Evolutionary conservation across 2,888 invertebrate genomes (phyloP).

Genomic region (Caenorhabditis sp.): DNA sequence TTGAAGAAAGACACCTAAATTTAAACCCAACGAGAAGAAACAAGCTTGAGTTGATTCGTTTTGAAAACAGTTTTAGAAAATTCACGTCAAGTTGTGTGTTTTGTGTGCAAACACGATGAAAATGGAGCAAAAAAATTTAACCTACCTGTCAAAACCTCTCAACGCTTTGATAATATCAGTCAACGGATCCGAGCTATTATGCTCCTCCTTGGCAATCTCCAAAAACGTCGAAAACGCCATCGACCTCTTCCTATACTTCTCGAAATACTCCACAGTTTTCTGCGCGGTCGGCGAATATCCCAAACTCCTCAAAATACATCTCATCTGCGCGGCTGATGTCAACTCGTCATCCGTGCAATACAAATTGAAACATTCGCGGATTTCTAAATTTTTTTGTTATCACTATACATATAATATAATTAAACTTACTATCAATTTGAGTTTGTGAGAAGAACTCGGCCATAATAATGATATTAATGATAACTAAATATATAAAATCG

Average conservation of each 20-base stretch:
- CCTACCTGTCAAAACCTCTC: constrained; percentile 46
- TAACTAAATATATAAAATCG: too few relatives aligned
- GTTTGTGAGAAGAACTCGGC: constrained; percentile 43
- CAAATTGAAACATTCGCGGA: constrained; percentile 55
- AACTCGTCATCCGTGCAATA: constrained; percentile 40
- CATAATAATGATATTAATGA: background rate
- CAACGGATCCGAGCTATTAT: constrained; percentile 43
- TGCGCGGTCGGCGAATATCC: constrained; percentile 49
- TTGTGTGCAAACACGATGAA: background rate
- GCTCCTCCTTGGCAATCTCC: constrained; percentile 46
- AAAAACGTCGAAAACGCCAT: constrained; percentile 51
- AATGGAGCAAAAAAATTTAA: background rate
- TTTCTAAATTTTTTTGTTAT: constrained; percentile 29
- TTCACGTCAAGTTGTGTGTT: background rate
- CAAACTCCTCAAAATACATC: constrained; percentile 49
- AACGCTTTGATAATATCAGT: constrained; percentile 53
- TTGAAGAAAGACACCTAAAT: too few relatives aligned
- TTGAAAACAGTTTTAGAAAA: too few relatives aligned
- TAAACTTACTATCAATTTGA: constrained; percentile 48
- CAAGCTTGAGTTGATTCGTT: too few relatives aligned
- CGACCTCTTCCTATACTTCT: constrained; percentile 25
- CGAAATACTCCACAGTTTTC: constrained; percentile 43
- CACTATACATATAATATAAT: background rate
- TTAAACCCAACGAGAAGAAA: too few relatives aligned
- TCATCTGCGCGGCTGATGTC: constrained; percentile 38